Percentiles rank a stretch among this genome's conserved stretches.
Evolutionary conservation across 2,888 invertebrate genomes (phyloP).

Genomic region (Eueremaeus valkanovi): DNA sequence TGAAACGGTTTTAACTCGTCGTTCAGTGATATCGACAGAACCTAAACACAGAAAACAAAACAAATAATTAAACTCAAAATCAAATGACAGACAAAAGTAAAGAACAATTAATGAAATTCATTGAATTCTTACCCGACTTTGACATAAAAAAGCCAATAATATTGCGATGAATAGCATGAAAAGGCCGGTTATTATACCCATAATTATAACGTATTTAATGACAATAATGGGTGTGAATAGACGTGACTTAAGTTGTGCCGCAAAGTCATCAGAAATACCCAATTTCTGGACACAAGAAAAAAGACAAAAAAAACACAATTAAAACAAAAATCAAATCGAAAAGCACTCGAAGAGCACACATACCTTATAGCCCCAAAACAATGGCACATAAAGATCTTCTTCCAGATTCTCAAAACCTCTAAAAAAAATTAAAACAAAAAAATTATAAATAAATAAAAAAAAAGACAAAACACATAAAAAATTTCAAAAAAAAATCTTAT

Average conservation of each 20-base stretch:
- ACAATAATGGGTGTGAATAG: conserved; percentile 35
- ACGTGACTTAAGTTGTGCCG: conserved; percentile 25
- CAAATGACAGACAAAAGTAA: not conserved
- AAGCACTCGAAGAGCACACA: no score
- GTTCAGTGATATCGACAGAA: conserved; percentile 16
- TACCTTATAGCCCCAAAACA: conserved; percentile 41
- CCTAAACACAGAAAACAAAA: not conserved
- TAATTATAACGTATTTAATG: conserved; percentile 11
- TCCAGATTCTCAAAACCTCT: conserved; percentile 50
- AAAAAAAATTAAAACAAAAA: conserved; percentile 38
- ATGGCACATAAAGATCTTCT: conserved; percentile 38
- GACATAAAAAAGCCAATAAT: conserved; percentile 20
- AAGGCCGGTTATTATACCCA: conserved; percentile 19
- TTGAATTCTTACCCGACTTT: conserved; percentile 1
- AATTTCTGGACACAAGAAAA: conserved; percentile 27
- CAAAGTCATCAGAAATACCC: conserved; percentile 39
- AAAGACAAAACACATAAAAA: not conserved
- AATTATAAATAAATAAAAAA: not conserved
- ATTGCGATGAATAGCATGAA: conserved; percentile 7
- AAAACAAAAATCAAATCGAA: no score
- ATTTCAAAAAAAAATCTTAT: no score
- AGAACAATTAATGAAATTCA: not conserved
- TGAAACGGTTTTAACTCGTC: not conserved
- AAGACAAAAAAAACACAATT: not conserved
- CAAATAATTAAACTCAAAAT: not conserved